phyloP scores from a whole-genome alignment of 2,888 invertebrate species.

The Heliothis peltigera region DNA sequence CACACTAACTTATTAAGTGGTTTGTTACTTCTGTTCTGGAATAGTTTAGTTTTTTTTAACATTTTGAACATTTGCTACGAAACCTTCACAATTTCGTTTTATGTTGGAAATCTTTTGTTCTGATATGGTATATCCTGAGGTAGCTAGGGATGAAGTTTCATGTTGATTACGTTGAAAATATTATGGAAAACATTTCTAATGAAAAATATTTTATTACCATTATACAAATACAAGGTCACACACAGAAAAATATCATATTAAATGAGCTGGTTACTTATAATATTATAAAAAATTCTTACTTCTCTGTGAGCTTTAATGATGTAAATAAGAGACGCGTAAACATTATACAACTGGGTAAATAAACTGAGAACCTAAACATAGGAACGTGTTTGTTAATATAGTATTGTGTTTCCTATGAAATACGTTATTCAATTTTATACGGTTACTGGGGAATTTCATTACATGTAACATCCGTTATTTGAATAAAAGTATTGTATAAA shows the following conservation, averaged over 20 bases:
- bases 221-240: slow-evolving; percentile 6
- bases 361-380: slow-evolving; percentile 21
- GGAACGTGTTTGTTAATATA: slow-evolving; percentile 9
- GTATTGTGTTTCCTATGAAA: slow-evolving; percentile 11
- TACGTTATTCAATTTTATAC: slow-evolving; percentile 16
- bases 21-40: slow-evolving; percentile 18
- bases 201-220: slow-evolving; percentile 32
- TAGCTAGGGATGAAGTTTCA: not conserved
- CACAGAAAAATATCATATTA: slow-evolving; percentile 35
- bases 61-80: not conserved
- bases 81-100: not conserved
- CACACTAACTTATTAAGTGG: slow-evolving; percentile 21
- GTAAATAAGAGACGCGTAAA: slow-evolving; percentile 33
- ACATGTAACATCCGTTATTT: slow-evolving; percentile 3
- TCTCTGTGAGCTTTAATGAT: slow-evolving; percentile 33
- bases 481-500: not conserved
- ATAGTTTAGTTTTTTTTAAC: slow-evolving; percentile 14
- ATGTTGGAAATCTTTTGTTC: not conserved
- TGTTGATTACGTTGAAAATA: not conserved
- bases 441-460: not conserved
- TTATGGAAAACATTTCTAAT: slow-evolving; percentile 9
- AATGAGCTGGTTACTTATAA: slow-evolving; percentile 16
- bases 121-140: not conserved
- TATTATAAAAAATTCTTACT: slow-evolving; percentile 10
- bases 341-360: slow-evolving; percentile 26